Conservation (phyloP, 2,113 vertebrate genomes). For the Columba livia region DNA sequence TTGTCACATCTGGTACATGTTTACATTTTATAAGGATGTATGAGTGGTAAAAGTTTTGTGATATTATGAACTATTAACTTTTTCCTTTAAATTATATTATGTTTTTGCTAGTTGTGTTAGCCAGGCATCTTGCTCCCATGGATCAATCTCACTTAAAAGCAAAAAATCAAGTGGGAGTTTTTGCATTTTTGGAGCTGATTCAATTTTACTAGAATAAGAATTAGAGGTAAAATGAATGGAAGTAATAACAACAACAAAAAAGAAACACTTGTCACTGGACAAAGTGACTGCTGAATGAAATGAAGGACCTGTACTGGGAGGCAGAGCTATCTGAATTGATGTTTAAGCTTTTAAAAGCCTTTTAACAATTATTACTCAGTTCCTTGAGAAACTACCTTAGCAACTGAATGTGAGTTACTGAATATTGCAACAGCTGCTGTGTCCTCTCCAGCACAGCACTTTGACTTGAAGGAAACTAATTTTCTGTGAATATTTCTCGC, state of each 20-base stretch:
- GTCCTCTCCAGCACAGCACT: not conserved
- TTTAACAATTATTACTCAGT: not conserved
- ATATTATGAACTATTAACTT: not conserved
- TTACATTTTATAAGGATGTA: not conserved
- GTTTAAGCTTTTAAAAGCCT: not conserved
- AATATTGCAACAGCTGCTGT: not conserved
- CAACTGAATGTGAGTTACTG: slow-evolving; percentile 4
- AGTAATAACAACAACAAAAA: not conserved
- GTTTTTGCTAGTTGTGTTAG: not conserved
- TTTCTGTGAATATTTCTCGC: slow-evolving; percentile 35
- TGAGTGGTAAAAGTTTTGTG: not conserved
- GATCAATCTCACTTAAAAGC: not conserved
- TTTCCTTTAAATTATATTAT: not conserved
- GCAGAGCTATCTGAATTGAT: not conserved
- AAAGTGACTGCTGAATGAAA: not conserved
- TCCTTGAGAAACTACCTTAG: slow-evolving; percentile 15
- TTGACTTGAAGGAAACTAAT: slow-evolving; percentile 19
- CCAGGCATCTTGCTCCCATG: not conserved
- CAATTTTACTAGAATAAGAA: not conserved
- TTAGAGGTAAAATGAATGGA: not conserved
- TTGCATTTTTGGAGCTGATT: not conserved
- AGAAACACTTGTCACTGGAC: not conserved
- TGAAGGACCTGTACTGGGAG: not conserved
- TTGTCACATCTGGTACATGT: not conserved
- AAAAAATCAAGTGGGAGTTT: not conserved